Evolutionary conservation across 2,888 invertebrate genomes (phyloP).

Genomic region (Drosophila flavopinicola): DNA sequence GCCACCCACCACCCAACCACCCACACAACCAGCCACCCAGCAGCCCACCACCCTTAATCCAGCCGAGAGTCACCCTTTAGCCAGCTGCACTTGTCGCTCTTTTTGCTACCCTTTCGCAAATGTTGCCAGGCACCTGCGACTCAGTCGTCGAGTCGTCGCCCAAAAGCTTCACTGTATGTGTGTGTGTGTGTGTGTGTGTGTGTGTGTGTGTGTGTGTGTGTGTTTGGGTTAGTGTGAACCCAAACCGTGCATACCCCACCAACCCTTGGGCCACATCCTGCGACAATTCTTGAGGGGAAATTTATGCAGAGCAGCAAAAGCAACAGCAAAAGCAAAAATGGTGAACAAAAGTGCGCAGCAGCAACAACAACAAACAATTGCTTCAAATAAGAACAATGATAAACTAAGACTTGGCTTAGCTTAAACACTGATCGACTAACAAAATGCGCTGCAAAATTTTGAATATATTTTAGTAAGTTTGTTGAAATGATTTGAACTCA

Average conservation of each 20-base stretch:
- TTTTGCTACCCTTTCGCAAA: constrained; percentile 29
- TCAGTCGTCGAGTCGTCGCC: constrained; percentile 32
- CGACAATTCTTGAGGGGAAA: constrained; percentile 77
- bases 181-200: constrained; percentile 1
- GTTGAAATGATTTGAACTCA: no score
- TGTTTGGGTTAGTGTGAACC: constrained; percentile 22
- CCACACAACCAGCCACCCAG: no score
- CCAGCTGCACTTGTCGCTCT: constrained; percentile 41
- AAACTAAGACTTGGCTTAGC: constrained; percentile 15
- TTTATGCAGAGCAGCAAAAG: constrained; percentile 73
- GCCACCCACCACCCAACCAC: neutral
- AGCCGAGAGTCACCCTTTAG: constrained; percentile 27
- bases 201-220: constrained; percentile 21
- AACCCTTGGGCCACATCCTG: constrained; percentile 6
- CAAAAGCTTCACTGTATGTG: constrained; percentile 43
- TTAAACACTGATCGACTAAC: constrained; percentile 11
- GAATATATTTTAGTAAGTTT: neutral
- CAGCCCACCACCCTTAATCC: neutral
- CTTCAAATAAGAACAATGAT: constrained; percentile 39
- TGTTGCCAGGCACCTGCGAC: constrained; percentile 66
- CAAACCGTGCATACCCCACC: constrained; percentile 1
- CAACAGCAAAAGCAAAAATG: constrained; percentile 54
- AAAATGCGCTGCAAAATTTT: constrained; percentile 19
- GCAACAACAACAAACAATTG: constrained; percentile 29
- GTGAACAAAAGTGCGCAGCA: constrained; percentile 68